Evolutionary conservation across 2,888 invertebrate species (phyloP).

Genomic region (Sympetrum striolatum): DNA sequence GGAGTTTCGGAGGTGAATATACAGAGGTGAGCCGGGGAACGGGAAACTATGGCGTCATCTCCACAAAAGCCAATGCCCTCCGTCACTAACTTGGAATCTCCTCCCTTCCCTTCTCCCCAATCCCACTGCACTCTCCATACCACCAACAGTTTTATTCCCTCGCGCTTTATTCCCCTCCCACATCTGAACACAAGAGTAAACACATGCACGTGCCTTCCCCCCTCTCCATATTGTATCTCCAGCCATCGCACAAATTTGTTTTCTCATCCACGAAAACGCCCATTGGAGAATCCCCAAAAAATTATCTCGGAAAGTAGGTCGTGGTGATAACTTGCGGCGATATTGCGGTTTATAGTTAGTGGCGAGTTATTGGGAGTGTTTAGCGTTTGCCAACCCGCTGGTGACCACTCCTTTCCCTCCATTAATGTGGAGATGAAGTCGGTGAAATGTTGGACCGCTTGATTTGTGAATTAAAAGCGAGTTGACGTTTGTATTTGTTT

Average conservation of each 20-base stretch:
- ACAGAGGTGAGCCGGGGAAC: background rate
- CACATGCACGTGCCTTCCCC: background rate
- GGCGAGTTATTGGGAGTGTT: background rate
- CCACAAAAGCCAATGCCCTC: constrained; percentile 29
- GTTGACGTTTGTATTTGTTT: no score
- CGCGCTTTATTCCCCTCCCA: background rate
- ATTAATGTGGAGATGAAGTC: background rate
- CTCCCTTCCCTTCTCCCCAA: background rate
- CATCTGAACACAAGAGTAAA: background rate
- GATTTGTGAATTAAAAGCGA: no score
- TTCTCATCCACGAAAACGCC: background rate
- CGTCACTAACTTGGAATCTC: background rate
- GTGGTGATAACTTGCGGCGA: background rate
- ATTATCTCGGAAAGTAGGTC: background rate
- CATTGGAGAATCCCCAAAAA: background rate
- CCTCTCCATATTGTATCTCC: background rate
- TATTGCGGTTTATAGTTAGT: background rate
- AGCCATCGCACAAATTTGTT: background rate
- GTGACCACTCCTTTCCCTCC: background rate
- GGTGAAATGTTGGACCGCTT: background rate
- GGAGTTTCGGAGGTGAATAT: background rate
- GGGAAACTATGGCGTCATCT: constrained; percentile 5
- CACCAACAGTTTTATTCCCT: constrained; percentile 4
- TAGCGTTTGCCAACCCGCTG: background rate
- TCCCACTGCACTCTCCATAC: background rate